Base-by-base conservation (phyloP, 2,888 invertebrate species). In the Apodemia duryi region DNA sequence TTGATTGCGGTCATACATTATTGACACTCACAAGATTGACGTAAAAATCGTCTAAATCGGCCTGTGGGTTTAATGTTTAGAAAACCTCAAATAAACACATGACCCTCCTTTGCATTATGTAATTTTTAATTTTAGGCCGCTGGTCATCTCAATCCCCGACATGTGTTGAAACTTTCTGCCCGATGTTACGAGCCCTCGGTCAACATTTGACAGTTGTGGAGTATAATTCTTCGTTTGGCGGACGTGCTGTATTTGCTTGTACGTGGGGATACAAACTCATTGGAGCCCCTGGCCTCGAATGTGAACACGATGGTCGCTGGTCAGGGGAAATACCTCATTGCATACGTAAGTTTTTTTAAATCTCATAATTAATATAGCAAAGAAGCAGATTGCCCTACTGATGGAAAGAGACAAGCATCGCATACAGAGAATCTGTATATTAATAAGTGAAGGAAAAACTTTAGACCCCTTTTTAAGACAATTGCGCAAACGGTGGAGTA, bases 191-290 rank as follows among this genome's bases (percentile, higher is more conserved):
- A 66, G 86, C 95, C 6, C 89, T 94, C 61, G 95, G 96, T 73
- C 94, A 95, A 0, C 95, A 95, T 79, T 91, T 97, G 62, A 94
- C 94, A 77, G 88, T 97, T 70, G 93, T 95, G 68, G 96, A 96
- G 77, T 94, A 96, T 83, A 97, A 97, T 86, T 95, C 96, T 68
- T 96, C 95, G 74, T 96, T 94, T 76, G 96, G 96, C 64, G 96
- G 96, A 7, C 93, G 95, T 64, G 96, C 96, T 13, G 93, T 95
- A 73, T 97, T 97, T 89, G 94, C 95, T 71, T 97, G 97, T 80
- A 94, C 96, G 69, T 96, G 96, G 95, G 97, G 97, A 66, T 96
- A 97, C 83, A 93, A 94, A 69, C 93, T 97, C 64, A 92, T 93
- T 64, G 97, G 97, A 11, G 93, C 95, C 61, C 95, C 96, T 7